Percentiles rank a stretch among this genome's conserved stretches.
phyloP scores from a whole-genome alignment of 2,113 vertebrate genomes.

The Muscicapa adusta region DNA sequence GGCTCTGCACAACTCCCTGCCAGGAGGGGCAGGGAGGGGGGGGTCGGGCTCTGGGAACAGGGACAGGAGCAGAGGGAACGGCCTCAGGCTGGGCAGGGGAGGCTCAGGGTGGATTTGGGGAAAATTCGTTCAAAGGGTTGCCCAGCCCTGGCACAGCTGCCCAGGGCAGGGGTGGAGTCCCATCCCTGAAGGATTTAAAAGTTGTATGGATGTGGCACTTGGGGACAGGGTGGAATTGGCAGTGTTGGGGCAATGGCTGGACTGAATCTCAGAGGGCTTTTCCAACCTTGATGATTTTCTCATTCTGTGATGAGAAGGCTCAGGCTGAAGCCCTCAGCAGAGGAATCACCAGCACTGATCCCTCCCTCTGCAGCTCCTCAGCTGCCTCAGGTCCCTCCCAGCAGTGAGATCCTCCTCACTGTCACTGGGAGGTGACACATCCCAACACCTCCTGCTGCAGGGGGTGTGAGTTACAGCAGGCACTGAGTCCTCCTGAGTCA shows the following conservation, averaged over 20 bases:
- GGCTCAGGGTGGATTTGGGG: rapidly evolving
- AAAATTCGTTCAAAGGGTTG: rapidly evolving
- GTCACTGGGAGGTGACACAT: neutral
- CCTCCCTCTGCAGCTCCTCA: neutral
- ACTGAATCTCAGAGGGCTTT: neutral
- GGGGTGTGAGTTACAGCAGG: neutral
- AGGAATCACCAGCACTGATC: neutral
- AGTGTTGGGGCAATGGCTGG: neutral
- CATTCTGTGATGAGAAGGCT: rapidly evolving
- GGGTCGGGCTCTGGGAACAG: neutral
- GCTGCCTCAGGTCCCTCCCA: neutral
- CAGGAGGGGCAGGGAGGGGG: neutral
- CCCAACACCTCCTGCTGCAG: neutral
- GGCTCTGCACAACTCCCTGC: neutral
- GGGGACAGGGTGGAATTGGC: neutral
- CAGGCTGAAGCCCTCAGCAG: neutral
- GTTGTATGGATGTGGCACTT: rapidly evolving
- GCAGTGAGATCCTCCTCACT: neutral
- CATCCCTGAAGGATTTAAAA: neutral
- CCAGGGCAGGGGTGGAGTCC: neutral
- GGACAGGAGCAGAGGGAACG: neutral
- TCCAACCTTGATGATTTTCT: neutral
- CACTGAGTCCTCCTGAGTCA: neutral
- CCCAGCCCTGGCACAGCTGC: neutral
- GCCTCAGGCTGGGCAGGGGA: neutral